These are phyloP conservation scores for Porites australiensis DNA, from an alignment of 64 coral and sea anemone species.

Conservation along the genomic window DNA sequence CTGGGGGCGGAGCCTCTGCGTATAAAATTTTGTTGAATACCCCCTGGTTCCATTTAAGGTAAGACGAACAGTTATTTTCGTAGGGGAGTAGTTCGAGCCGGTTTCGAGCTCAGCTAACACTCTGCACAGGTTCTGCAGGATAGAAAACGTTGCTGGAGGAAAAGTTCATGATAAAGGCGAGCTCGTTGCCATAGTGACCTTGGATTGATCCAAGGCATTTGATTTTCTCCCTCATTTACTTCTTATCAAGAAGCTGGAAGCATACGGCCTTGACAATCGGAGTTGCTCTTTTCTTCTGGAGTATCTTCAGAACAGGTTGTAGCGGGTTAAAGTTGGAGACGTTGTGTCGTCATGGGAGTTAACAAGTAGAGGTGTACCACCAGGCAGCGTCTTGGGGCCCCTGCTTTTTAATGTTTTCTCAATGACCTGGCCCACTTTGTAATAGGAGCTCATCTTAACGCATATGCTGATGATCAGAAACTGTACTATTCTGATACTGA, in stretches of 20 bases:
- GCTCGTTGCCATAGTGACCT: background rate
- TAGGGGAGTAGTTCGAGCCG: no score
- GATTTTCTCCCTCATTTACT: background rate
- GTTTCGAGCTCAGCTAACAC: no score
- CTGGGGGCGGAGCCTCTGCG: no score
- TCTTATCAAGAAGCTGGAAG: background rate
- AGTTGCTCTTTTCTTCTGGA: background rate
- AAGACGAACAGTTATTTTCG: no score
- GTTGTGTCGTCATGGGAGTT: no score
- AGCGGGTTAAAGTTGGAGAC: no score
- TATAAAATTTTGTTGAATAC: no score
- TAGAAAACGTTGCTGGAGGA: background rate
- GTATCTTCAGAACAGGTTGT: background rate
- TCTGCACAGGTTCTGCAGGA: no score
- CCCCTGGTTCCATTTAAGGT: no score
- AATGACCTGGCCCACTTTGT: background rate
- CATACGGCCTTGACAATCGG: background rate
- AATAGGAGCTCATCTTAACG: background rate
- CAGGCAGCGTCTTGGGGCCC: background rate
- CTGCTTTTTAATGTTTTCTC: background rate
- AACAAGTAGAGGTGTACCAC: no score
- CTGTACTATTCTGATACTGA: background rate
- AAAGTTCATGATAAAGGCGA: background rate
- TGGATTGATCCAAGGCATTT: slow-evolving; percentile 2
- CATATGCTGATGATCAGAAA: background rate